A percentile compares a stretch with the other conserved stretches of the same genome.
Evolutionary conservation across 2,797 vertebrate species (phyloP).

Genomic region (Fistularia tabacaria): DNA sequence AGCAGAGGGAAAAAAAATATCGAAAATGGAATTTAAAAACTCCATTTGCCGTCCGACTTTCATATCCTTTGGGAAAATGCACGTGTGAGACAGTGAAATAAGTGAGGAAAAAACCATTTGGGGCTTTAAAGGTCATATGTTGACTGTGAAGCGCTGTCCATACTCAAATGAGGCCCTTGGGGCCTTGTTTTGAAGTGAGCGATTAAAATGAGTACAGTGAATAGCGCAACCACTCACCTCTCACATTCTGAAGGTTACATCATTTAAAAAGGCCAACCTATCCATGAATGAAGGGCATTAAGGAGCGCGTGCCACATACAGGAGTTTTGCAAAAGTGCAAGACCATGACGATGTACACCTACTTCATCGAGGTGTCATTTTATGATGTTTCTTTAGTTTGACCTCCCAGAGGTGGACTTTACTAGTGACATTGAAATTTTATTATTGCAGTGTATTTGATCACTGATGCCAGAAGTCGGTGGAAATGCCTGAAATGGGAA

Average conservation of each 20-base stretch:
- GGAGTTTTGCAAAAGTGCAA: constrained; percentile 12
- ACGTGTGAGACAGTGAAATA: constrained; percentile 55
- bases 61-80: constrained; percentile 51
- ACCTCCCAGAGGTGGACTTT: background rate
- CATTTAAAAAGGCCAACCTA: constrained; percentile 57
- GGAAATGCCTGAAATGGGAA: constrained; percentile 9
- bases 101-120: constrained; percentile 44
- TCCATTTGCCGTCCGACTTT: constrained; percentile 47
- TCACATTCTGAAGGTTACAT: constrained; percentile 63
- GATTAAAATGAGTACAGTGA: constrained; percentile 64
- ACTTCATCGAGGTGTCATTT: constrained; percentile 14
- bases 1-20: constrained; percentile 3
- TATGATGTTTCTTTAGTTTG: constrained; percentile 7
- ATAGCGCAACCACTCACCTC: constrained; percentile 57
- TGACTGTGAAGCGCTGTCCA: constrained; percentile 58
- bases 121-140: constrained; percentile 69
- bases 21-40: constrained; percentile 38
- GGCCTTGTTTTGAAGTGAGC: constrained; percentile 59
- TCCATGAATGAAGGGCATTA: constrained; percentile 42
- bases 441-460: constrained; percentile 2
- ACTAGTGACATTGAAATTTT: constrained; percentile 18
- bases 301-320: constrained; percentile 19
- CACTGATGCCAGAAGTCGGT: constrained; percentile 3
- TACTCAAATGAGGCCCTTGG: constrained; percentile 58
- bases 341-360: constrained; percentile 6